Evolutionary conservation across 1,140 invertebrate genomes (phyloP).

Genomic region (Diorhabda carinulata): DNA sequence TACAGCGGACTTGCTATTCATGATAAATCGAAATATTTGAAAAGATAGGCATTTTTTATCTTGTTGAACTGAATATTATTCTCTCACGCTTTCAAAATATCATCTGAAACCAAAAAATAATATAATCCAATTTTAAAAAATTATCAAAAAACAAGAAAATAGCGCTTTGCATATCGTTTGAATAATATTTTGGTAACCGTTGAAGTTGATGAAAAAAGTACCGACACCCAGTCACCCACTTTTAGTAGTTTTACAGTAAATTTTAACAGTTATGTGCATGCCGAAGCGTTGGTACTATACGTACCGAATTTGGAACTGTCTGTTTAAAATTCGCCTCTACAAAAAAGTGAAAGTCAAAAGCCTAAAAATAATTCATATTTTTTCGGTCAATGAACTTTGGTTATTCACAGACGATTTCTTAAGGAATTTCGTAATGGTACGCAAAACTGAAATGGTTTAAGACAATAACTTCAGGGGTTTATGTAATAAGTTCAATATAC

Average conservation of each 20-base stretch:
- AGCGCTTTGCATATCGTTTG: too few relatives aligned
- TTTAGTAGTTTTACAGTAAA: not conserved
- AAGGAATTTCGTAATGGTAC: conserved; percentile 40
- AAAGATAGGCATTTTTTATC: too few relatives aligned
- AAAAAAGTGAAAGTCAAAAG: conserved; percentile 44
- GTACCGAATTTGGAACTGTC: conserved; percentile 1
- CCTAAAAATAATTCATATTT: conserved; percentile 37
- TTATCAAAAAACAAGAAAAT: too few relatives aligned
- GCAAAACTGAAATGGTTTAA: conserved; percentile 33
- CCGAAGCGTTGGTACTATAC: not conserved
- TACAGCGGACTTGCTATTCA: too few relatives aligned
- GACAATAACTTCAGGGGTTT: conserved; percentile 19
- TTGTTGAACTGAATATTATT: too few relatives aligned
- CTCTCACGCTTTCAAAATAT: too few relatives aligned
- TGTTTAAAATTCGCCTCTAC: conserved; percentile 37
- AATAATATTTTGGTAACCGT: too few relatives aligned
- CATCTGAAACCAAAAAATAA: too few relatives aligned
- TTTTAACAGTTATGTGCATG: not conserved
- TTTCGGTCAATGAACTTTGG: conserved; percentile 38
- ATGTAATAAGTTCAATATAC: conserved; percentile 23
- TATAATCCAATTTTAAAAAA: too few relatives aligned
- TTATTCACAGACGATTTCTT: conserved; percentile 40
- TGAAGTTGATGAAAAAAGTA: too few relatives aligned
- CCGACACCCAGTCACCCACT: not conserved
- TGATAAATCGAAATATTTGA: too few relatives aligned